Evolutionary conservation across 2,888 invertebrate species (phyloP), one percentile per base, ranked within the genome.

Genomic region (Venustoraphidia nigricollis): DNA sequence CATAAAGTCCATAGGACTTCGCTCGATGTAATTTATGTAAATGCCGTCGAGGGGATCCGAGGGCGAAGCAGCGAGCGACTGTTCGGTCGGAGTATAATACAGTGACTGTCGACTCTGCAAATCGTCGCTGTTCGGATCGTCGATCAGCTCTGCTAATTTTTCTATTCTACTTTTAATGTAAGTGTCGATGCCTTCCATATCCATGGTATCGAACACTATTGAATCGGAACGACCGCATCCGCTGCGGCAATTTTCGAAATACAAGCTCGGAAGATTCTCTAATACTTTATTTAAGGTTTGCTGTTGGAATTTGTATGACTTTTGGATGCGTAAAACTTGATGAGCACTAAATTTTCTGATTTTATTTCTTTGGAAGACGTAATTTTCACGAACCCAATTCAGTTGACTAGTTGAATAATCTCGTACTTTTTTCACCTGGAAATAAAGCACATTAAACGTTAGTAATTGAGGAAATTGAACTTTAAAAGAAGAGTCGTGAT

Each of bases 241-340:
- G 55, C 85, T 87, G 37, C 91, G 82, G 62, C 95, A 95, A 68
- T 92, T 93, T 65, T 94, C 94, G 62, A 94, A 82, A 68, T 93
- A 91, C 47, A 90, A 71, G 60, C 82, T 88, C 39, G 91, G 91
- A 58, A 95, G 72, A 65, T 92, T 93, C 66, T 95, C 95, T 49
- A 95, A 69, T 8, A 95, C 86, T 65, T 94, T 94, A 70, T 92
- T 90, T 46, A 95, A 70, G 10, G 93, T 90, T 67, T 92, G 91
- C 65, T 95, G 95, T 66, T 95, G 94, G 62, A 92, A 88, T 67
- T 94, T 94, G 74, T 91, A 94, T 9, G 92, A 90, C 65, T 94
- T 93, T 35, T 93, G 80, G 41, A 95, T 69, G 46, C 89, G 77
- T 42, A 93, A 70, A 50, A 94, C 81, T 67, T 95, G 93, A 63